Percentiles rank a stretch among this genome's conserved stretches.
Conservation (phyloP, 2,113 vertebrate genomes). For the Melozone crissalis region DNA sequence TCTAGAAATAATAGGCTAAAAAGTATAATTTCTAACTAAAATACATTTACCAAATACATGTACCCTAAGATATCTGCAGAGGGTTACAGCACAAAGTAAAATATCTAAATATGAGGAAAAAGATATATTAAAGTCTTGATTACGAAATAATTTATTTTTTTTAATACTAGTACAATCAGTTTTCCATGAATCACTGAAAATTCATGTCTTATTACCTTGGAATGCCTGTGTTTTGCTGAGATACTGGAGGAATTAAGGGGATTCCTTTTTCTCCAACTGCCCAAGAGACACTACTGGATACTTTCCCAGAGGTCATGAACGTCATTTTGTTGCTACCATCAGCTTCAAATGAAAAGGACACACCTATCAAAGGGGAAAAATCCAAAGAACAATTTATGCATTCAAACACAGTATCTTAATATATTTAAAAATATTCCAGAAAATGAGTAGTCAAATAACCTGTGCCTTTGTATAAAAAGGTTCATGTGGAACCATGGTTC, state of each 20-base stretch:
- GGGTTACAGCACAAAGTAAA: neutral
- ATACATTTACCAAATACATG: neutral
- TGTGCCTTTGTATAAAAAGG: neutral
- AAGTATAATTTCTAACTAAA: neutral
- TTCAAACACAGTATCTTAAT: neutral
- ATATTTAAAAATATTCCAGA: neutral
- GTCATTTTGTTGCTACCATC: slow-evolving; percentile 87
- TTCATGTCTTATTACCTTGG: slow-evolving; percentile 75
- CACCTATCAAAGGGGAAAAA: slow-evolving; percentile 71
- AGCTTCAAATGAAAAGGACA: slow-evolving; percentile 90
- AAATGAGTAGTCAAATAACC: neutral
- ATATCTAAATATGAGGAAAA: neutral
- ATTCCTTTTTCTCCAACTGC: slow-evolving; percentile 84
- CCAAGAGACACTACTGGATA: slow-evolving; percentile 91
- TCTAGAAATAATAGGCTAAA: neutral
- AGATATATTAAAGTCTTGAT: neutral
- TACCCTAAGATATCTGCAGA: neutral
- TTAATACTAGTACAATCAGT: neutral
- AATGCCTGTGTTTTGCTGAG: slow-evolving; percentile 75
- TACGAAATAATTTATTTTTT: neutral
- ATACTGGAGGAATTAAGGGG: slow-evolving; percentile 83
- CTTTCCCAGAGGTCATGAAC: slow-evolving; percentile 93
- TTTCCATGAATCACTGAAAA: neutral
- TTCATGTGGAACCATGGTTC: neutral
- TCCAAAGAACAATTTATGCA: neutral